These are phyloP conservation scores for Thyatira batis DNA, from an alignment of 2,888 invertebrate genomes.

Conservation along the genomic window DNA sequence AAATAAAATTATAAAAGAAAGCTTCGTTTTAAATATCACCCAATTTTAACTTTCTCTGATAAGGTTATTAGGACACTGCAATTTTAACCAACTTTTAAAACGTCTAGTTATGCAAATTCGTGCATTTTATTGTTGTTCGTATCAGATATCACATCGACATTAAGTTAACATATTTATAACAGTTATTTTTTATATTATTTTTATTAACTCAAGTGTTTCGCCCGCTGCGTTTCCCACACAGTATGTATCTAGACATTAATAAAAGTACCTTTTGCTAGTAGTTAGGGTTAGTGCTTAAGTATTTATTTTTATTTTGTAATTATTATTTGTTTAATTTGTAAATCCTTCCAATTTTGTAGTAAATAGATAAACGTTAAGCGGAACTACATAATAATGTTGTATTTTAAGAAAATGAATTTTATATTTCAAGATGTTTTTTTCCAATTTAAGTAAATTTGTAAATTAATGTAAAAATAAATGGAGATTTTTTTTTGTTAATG, in stretches of 20 bases:
- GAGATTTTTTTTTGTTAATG: slow-evolving; percentile 80
- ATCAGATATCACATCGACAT: not conserved
- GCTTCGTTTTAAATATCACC: slow-evolving; percentile 11
- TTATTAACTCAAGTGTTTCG: slow-evolving; percentile 43
- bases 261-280: slow-evolving; percentile 77
- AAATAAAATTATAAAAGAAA: slow-evolving; percentile 30
- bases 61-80: slow-evolving; percentile 13
- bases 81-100: slow-evolving; percentile 18
- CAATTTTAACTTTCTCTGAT: slow-evolving; percentile 21
- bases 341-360: slow-evolving; percentile 46
- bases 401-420: slow-evolving; percentile 71
- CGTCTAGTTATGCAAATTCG: slow-evolving; percentile 14
- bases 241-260: slow-evolving; percentile 62
- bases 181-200: not conserved
- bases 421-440: slow-evolving; percentile 71
- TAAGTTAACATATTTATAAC: not conserved
- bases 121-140: not conserved
- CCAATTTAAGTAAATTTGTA: slow-evolving; percentile 69
- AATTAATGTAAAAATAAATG: slow-evolving; percentile 81
- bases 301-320: slow-evolving; percentile 78
- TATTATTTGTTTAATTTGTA: slow-evolving; percentile 52
- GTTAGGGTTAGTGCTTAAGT: slow-evolving; percentile 68
- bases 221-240: slow-evolving; percentile 62
- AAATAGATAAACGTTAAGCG: slow-evolving; percentile 8
- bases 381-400: slow-evolving; percentile 45